phyloP scores from a whole-genome alignment of 2,113 vertebrate species.

The Forbesichthys agassizii region DNA sequence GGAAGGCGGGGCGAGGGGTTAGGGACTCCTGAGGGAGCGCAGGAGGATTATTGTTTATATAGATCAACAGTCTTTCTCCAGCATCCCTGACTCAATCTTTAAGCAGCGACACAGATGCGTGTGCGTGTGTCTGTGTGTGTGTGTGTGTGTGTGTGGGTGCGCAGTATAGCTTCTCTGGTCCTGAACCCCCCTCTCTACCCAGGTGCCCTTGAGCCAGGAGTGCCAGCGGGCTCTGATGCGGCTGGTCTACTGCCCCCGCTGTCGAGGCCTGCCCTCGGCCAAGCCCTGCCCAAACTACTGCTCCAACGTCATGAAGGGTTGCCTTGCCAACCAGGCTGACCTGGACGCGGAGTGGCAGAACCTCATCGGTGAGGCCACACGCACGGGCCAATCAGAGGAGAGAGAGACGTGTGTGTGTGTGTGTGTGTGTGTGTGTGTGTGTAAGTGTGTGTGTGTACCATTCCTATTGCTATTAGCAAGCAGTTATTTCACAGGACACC shows the following conservation, averaged over 20 bases:
- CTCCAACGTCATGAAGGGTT: slow-evolving; percentile 91
- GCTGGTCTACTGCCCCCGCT: slow-evolving; percentile 89
- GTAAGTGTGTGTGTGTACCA: neutral
- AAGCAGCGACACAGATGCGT: too few relatives aligned
- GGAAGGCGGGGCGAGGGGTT: too few relatives aligned
- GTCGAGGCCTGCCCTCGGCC: slow-evolving; percentile 80
- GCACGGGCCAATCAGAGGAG: neutral
- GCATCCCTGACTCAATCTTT: too few relatives aligned
- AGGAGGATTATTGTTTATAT: too few relatives aligned
- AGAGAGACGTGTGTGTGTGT: neutral
- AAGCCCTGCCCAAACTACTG: slow-evolving; percentile 90
- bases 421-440: too few relatives aligned
- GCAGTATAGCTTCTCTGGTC: neutral
- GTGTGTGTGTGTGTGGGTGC: too few relatives aligned
- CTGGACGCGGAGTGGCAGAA: slow-evolving; percentile 90
- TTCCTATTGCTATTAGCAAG: too few relatives aligned
- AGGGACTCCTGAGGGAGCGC: too few relatives aligned
- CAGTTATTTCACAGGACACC: too few relatives aligned
- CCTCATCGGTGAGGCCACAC: slow-evolving; percentile 82
- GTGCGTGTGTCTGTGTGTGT: neutral
- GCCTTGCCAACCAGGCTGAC: slow-evolving; percentile 94
- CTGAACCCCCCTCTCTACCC: neutral
- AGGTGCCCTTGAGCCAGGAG: slow-evolving; percentile 87
- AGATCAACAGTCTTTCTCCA: too few relatives aligned
- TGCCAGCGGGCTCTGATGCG: slow-evolving; percentile 89